These are phyloP conservation scores for Dynastes grantii DNA, from an alignment of 2,888 invertebrate genomes.

Conservation along the genomic window DNA sequence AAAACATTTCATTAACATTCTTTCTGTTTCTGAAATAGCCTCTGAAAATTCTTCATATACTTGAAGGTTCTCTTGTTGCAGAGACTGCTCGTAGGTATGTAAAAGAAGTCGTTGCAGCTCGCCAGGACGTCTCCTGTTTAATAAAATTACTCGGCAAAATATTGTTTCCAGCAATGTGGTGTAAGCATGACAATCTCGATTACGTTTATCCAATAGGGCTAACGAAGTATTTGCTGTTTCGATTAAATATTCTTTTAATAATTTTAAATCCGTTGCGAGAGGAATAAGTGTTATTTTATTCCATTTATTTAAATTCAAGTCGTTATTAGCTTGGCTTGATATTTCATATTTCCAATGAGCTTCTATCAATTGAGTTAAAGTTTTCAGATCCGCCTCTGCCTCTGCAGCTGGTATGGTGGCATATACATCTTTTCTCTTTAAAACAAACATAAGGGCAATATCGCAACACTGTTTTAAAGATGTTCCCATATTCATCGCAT, in stretches of 20 bases:
- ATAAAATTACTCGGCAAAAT: conserved; percentile 20
- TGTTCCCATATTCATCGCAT: conserved; percentile 56
- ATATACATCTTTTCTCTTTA: conserved; percentile 31
- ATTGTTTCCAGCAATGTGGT: too few relatives aligned
- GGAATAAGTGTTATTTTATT: conserved; percentile 48
- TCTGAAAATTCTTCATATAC: not conserved
- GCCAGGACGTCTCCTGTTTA: conserved; percentile 36
- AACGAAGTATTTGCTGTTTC: too few relatives aligned
- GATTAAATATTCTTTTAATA: too few relatives aligned
- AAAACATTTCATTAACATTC: too few relatives aligned
- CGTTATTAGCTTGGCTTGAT: conserved; percentile 50
- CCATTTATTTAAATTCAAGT: conserved; percentile 48
- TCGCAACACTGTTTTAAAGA: conserved; percentile 55
- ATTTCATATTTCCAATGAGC: conserved; percentile 50
- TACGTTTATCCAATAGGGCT: too few relatives aligned
- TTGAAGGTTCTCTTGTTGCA: not conserved
- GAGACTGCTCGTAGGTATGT: not conserved
- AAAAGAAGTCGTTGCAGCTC: not conserved
- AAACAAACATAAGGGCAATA: conserved; percentile 50
- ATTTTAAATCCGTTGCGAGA: too few relatives aligned
- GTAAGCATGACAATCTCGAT: too few relatives aligned
- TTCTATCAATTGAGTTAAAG: conserved; percentile 46
- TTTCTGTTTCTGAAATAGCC: too few relatives aligned
- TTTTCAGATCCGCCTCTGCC: conserved; percentile 48
- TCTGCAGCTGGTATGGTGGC: conserved; percentile 9